Percentiles rank a stretch among this genome's conserved stretches.
Conservation (phyloP, 2,113 vertebrate species). For the Clarias gariepinus region DNA sequence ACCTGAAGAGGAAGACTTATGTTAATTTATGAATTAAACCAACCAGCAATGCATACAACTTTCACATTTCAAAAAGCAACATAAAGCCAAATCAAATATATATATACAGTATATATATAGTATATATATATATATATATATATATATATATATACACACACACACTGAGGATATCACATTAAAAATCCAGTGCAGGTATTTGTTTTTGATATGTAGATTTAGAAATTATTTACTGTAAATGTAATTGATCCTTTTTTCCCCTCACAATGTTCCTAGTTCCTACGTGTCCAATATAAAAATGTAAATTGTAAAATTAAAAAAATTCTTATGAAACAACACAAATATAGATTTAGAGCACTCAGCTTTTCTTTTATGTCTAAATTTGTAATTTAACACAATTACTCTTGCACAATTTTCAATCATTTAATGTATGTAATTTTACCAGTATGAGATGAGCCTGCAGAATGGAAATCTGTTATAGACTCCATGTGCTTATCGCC, state of each 20-base stretch:
- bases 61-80: background rate
- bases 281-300: background rate
- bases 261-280: too few species aligned
- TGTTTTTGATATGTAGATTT: background rate
- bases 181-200: background rate
- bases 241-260: too few species aligned
- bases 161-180: too few species aligned
- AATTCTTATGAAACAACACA: background rate
- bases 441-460: background rate
- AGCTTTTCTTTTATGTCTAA: background rate
- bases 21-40: conserved; percentile 9
- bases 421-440: background rate
- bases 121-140: too few species aligned
- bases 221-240: background rate
- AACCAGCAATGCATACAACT: background rate
- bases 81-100: background rate
- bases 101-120: too few species aligned
- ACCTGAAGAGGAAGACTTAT: conserved; percentile 64
- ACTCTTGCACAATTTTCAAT: background rate
- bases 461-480: conserved; percentile 27
- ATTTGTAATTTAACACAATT: background rate
- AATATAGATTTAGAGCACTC: background rate
- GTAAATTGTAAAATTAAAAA: background rate
- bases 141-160: too few species aligned
- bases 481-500: conserved; percentile 51